phyloP scores from a whole-genome alignment of 2,888 invertebrate genomes.

The Philaethria dido region DNA sequence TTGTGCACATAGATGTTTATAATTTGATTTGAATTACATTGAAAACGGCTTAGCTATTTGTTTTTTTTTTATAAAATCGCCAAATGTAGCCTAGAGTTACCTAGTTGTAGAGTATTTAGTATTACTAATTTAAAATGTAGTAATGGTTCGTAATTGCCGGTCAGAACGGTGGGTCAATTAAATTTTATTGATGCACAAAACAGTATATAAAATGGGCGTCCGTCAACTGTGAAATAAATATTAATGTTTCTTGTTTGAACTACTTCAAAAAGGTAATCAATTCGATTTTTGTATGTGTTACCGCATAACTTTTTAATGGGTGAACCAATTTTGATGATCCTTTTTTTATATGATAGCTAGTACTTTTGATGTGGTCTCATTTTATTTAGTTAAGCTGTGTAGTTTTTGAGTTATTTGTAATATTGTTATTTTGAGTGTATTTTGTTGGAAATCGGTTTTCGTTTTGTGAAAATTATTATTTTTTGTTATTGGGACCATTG shows the following conservation, averaged over 20 bases:
- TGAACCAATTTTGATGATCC: too few species aligned
- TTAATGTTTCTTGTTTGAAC: too few species aligned
- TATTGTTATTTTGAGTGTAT: background rate
- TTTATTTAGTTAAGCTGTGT: too few species aligned
- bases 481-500: slow-evolving; percentile 17
- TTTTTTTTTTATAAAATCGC: slow-evolving; percentile 55
- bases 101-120: slow-evolving; percentile 59
- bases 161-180: slow-evolving; percentile 67
- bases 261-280: too few species aligned
- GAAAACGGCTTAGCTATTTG: slow-evolving; percentile 33
- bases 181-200: slow-evolving; percentile 57
- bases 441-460: too few species aligned
- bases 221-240: slow-evolving; percentile 41
- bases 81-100: slow-evolving; percentile 57
- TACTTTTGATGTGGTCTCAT: too few species aligned
- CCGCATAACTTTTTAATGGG: too few species aligned
- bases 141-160: slow-evolving; percentile 55
- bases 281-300: too few species aligned
- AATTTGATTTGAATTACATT: slow-evolving; percentile 35
- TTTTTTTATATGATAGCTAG: too few species aligned
- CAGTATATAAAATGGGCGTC: slow-evolving; percentile 30
- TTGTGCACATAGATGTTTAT: slow-evolving; percentile 39
- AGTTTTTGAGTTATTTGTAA: too few species aligned
- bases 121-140: slow-evolving; percentile 56
- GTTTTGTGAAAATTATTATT: too few species aligned